A percentile compares a stretch with the other conserved stretches of the same genome.
Evolutionary conservation across 2,113 vertebrate species (phyloP).

Genomic region (Alexandromys fortis): DNA sequence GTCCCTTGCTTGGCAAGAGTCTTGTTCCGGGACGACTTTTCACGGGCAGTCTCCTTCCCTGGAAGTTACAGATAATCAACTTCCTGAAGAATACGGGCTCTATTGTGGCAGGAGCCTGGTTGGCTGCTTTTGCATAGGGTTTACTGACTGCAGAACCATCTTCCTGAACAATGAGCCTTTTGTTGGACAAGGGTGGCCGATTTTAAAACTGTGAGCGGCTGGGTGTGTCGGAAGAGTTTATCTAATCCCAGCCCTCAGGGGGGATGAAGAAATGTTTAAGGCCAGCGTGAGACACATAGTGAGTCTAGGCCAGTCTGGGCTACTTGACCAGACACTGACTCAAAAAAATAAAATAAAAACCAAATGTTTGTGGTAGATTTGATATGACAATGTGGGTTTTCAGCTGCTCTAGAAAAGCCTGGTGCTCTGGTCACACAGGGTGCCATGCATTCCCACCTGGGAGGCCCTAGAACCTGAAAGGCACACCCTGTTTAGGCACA

Average conservation of each 20-base stretch:
- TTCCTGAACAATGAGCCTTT: neutral
- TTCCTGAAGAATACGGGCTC: neutral
- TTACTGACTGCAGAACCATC: neutral
- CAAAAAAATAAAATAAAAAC: neutral
- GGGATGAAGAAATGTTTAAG: neutral
- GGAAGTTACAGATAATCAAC: neutral
- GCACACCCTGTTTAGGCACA: fast-evolving
- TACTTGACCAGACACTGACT: neutral
- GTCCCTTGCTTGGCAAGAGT: too few relatives aligned
- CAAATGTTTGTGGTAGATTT: neutral
- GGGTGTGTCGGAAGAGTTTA: neutral
- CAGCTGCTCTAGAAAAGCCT: neutral
- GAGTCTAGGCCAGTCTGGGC: neutral
- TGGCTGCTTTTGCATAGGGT: fast-evolving
- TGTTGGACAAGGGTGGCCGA: neutral
- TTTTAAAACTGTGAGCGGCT: neutral
- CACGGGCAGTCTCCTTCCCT: fast-evolving
- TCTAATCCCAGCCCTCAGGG: neutral
- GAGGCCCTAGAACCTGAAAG: neutral
- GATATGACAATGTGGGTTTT: neutral
- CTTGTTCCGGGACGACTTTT: fast-evolving
- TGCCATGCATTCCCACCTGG: fast-evolving
- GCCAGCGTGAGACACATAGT: neutral
- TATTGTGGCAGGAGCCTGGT: neutral
- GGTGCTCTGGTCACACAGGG: neutral